These are phyloP conservation scores for Bombycilla garrulus DNA, from an alignment of 2,113 vertebrate species.

Conservation along the genomic window DNA sequence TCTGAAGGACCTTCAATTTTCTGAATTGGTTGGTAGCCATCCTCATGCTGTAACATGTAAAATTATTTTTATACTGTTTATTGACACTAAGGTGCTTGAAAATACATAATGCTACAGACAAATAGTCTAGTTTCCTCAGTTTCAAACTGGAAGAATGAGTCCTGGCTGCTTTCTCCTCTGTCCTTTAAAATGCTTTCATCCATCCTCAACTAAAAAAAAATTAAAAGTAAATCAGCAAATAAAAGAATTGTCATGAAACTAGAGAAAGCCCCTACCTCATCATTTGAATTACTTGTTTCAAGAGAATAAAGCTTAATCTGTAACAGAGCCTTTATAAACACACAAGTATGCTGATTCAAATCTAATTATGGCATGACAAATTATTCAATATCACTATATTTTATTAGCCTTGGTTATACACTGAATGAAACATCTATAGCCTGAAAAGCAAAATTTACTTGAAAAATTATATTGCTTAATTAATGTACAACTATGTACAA, in stretches of 20 bases:
- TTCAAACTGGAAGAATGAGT: not conserved
- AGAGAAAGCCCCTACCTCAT: not conserved
- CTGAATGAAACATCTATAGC: constrained; percentile 35
- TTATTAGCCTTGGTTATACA: constrained; percentile 18
- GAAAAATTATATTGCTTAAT: constrained; percentile 19
- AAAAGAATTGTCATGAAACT: not conserved
- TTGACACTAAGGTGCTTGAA: not conserved
- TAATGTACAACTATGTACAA: not conserved
- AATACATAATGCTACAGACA: not conserved
- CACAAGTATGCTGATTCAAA: constrained; percentile 31
- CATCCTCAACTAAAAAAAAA: not conserved
- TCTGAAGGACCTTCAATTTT: not conserved
- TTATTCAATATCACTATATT: constrained; percentile 28
- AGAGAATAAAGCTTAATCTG: constrained; percentile 18
- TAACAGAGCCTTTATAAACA: constrained; percentile 14
- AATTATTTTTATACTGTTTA: not conserved
- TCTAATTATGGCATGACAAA: constrained; percentile 34
- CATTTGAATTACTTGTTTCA: not conserved
- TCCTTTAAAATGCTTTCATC: not conserved
- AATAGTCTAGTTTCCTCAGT: not conserved
- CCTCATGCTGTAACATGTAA: not conserved
- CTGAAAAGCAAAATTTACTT: constrained; percentile 30
- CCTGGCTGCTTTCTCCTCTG: not conserved
- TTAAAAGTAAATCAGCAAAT: not conserved
- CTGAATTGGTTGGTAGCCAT: not conserved